These are phyloP conservation scores for Calcarius lapponicus DNA, from an alignment of 2,797 vertebrate genomes.

Conservation along the genomic window DNA sequence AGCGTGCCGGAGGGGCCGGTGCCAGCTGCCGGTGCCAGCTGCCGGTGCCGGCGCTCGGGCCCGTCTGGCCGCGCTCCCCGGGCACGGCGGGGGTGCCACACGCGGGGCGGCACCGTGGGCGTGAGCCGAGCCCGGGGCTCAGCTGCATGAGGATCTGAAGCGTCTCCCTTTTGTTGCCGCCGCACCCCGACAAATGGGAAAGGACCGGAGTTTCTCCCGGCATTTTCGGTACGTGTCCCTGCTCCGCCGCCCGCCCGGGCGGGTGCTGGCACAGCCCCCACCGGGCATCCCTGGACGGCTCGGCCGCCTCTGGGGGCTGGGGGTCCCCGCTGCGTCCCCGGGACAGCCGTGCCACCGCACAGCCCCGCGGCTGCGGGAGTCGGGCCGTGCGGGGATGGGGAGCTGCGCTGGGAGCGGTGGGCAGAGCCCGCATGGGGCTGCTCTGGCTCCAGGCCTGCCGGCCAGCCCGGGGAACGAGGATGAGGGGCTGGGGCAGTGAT, in stretches of 20 bases:
- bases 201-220: slow-evolving; percentile 90
- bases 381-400: background rate
- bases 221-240: slow-evolving; percentile 88
- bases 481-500: background rate
- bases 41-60: too few relatives aligned
- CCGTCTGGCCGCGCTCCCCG: background rate
- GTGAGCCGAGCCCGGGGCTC: slow-evolving; percentile 23
- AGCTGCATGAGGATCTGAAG: slow-evolving; percentile 59
- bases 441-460: background rate
- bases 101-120: slow-evolving; percentile 27
- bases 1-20: background rate
- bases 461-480: background rate
- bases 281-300: rapidly evolving
- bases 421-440: background rate
- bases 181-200: slow-evolving; percentile 81
- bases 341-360: background rate
- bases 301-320: background rate
- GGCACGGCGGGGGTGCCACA: slow-evolving; percentile 6
- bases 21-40: too few relatives aligned
- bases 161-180: slow-evolving; percentile 32
- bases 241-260: background rate
- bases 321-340: background rate
- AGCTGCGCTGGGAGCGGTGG: rapidly evolving
- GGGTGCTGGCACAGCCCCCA: background rate
- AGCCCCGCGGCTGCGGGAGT: rapidly evolving